Base-by-base conservation (phyloP, 2,888 invertebrate genomes). In the Odontocolon sp. region DNA sequence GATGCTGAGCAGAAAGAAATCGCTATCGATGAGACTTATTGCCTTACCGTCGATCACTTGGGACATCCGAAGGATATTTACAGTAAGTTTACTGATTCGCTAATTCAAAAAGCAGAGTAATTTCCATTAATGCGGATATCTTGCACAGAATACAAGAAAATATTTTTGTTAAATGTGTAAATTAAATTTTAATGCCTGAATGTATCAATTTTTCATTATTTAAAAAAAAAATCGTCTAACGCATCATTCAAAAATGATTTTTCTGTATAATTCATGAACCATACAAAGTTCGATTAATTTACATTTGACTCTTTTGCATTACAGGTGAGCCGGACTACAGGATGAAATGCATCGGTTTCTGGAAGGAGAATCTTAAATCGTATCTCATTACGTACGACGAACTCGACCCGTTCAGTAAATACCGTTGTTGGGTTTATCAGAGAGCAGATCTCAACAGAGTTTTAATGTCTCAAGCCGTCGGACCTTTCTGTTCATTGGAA, bases 371-470 rank as follows among this genome's bases (percentile, higher is more conserved):
- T 92, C 93, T 99, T 36, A 97, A 96, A 89, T 99, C 99, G 0
- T 99, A 99, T 90, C 91, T 99, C 45, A 96, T 99, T 68, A 99
- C 99, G 0, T 98, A 96, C 89, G 99, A 99, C 89, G 98, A 98
- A 88, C 92, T 98, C 84, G 99, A 99, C 92, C 97, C 99, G 0
- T 95, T 97, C 86, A 98, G 98, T 2, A 97, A 95, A 89, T 99
- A 98, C 90, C 94, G 98, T 84, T 99, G 99, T 89, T 99, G 99
- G 99, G 98, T 98, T 42, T 99, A 98, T 91, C 98, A 99, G 90
- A 93, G 99, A 85, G 95, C 97, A 54, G 98, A 98, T 93, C 93
- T 98, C 81, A 98, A 98, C 87, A 92, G 95, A 89, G 95, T 99
- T 84, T 92, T 95, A 9, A 94, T 95, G 94, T 96, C 96, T 0